phyloP scores from a whole-genome alignment of 2,888 invertebrate genomes.

The Thera obeliscata region DNA sequence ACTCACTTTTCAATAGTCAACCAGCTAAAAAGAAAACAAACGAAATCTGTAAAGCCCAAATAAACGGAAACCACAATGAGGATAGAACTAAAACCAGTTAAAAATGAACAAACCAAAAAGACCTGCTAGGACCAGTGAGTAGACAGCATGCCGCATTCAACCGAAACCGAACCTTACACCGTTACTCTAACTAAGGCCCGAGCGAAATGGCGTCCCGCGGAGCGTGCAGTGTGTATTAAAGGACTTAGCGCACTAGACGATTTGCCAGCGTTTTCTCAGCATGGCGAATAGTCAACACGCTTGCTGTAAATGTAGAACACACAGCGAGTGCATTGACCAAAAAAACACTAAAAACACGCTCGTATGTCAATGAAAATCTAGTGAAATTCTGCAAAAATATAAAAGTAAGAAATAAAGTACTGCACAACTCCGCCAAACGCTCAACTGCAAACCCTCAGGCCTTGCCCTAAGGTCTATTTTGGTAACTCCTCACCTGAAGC shows the following conservation, averaged over 20 bases:
- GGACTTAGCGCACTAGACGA: not conserved
- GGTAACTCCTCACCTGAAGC: constrained; percentile 80
- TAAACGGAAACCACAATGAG: not conserved
- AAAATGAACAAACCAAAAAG: constrained; percentile 10
- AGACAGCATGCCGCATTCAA: constrained; percentile 36
- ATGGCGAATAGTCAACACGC: too few species aligned
- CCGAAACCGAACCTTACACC: constrained; percentile 18
- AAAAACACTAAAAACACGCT: too few species aligned
- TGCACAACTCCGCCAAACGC: not conserved
- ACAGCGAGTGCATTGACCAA: too few species aligned
- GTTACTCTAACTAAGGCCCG: constrained; percentile 34
- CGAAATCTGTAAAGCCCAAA: constrained; percentile 3
- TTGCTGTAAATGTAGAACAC: too few species aligned
- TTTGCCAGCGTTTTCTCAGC: not conserved
- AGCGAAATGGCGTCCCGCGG: not conserved
- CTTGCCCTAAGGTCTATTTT: constrained; percentile 54
- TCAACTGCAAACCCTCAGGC: not conserved
- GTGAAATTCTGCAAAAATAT: too few species aligned
- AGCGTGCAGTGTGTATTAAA: not conserved
- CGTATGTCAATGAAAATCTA: too few species aligned
- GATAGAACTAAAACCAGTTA: constrained; percentile 1
- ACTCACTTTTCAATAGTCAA: not conserved
- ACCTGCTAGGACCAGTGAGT: not conserved
- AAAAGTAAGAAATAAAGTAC: too few species aligned
- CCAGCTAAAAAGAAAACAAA: not conserved